Conservation (phyloP, 2,113 vertebrate species). For the Cephalopholis sonnerati region DNA sequence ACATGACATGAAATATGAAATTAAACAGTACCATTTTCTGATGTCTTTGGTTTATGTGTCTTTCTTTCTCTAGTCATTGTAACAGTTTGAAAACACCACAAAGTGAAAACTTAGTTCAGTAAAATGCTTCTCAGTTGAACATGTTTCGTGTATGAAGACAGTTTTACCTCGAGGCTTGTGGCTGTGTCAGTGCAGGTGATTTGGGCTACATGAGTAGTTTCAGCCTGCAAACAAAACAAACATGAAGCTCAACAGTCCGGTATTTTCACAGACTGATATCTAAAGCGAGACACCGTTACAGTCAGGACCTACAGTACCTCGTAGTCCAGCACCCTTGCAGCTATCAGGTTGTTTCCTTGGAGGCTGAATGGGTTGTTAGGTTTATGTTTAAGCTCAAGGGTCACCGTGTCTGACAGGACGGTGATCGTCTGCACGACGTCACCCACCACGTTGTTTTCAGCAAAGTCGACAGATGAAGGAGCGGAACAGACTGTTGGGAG, state of each 20-base stretch:
- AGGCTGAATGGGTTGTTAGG: conserved; percentile 21
- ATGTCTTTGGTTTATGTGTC: too few species aligned
- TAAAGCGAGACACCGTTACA: background rate
- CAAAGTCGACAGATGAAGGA: rapidly evolving
- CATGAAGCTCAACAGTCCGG: background rate
- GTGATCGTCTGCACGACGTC: background rate
- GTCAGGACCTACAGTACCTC: conserved; percentile 70
- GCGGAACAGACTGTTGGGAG: conserved; percentile 62
- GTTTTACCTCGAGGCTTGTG: rapidly evolving
- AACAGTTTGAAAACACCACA: background rate
- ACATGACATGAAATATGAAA: background rate
- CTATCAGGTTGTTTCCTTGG: background rate
- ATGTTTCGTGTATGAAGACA: too few species aligned
- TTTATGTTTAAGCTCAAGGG: rapidly evolving
- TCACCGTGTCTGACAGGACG: background rate
- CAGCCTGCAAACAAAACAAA: background rate
- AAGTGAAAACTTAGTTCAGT: background rate
- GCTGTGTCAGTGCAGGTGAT: background rate
- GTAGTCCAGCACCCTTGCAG: conserved; percentile 59
- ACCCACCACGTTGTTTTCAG: conserved; percentile 60
- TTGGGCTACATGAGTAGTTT: rapidly evolving
- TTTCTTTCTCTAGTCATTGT: background rate
- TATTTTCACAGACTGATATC: background rate
- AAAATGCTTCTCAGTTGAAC: background rate
- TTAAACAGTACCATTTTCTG: background rate